Conservation (phyloP, 2,797 vertebrate species). For the Lemur catta region DNA sequence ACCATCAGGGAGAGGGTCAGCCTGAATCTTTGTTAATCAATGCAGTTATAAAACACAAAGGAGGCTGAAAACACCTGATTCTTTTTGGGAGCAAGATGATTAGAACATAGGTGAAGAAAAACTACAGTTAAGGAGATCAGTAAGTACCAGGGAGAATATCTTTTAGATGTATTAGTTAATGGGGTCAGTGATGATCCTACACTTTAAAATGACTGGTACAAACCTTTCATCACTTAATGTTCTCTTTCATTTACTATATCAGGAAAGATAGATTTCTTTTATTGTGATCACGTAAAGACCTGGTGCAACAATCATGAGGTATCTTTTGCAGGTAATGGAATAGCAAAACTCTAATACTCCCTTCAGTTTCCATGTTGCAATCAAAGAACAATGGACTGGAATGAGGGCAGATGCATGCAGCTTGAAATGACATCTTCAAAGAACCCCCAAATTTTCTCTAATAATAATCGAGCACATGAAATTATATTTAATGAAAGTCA, state of each 20-base stretch:
- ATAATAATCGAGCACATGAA: background rate
- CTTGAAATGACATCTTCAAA: slow-evolving; percentile 11
- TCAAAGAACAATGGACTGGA: background rate
- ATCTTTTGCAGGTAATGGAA: background rate
- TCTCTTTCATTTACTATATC: background rate
- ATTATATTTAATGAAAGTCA: background rate
- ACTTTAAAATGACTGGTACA: background rate
- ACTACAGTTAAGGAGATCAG: background rate
- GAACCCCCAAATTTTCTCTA: background rate
- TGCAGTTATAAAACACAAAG: slow-evolving; percentile 23
- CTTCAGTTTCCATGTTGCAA: background rate
- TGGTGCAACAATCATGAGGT: background rate
- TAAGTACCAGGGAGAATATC: background rate
- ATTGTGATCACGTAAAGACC: background rate
- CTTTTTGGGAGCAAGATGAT: background rate
- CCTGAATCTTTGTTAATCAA: slow-evolving; percentile 1
- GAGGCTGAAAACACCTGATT: background rate
- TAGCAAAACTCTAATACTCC: background rate
- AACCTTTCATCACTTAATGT: background rate
- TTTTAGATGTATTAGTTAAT: slow-evolving; percentile 11
- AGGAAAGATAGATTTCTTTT: background rate
- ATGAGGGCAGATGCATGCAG: background rate
- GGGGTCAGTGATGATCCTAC: background rate
- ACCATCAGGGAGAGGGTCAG: background rate
- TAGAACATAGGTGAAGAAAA: background rate